Percentiles rank a stretch among this genome's conserved stretches.
Evolutionary conservation across 2,888 invertebrate genomes (phyloP).

Genomic region (Drosophila ezoana): DNA sequence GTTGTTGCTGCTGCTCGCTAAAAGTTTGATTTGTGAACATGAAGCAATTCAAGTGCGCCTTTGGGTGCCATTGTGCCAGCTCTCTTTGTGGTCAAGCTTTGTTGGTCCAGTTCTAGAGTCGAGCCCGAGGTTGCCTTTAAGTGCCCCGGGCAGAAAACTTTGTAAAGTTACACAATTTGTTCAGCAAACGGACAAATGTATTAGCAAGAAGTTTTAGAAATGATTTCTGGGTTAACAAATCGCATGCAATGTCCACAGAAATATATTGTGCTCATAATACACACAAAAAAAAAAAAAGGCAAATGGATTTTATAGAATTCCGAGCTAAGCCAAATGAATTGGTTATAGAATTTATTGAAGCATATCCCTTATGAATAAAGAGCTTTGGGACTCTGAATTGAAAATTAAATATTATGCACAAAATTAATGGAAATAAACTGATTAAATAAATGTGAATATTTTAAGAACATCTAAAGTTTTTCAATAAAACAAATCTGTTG

Average conservation of each 20-base stretch:
- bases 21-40: conserved; percentile 78
- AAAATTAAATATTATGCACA: conserved; percentile 13
- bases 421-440: conserved; percentile 12
- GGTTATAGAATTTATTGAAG: conserved; percentile 32
- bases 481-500: not conserved
- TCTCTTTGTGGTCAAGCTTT: conserved; percentile 72
- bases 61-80: conserved; percentile 72
- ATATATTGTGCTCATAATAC: not conserved
- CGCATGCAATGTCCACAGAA: conserved; percentile 21
- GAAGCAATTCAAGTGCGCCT: conserved; percentile 74
- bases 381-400: conserved; percentile 31
- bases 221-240: conserved; percentile 57
- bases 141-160: conserved; percentile 64
- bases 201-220: conserved; percentile 62
- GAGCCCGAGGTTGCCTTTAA: conserved; percentile 34
- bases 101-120: conserved; percentile 41
- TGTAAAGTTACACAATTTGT: conserved; percentile 62
- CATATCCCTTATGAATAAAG: conserved; percentile 16
- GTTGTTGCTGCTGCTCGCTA: conserved; percentile 2
- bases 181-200: conserved; percentile 69
- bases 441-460: not conserved
- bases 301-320: conserved; percentile 37
- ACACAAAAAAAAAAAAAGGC: conserved; percentile 9
- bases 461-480: not conserved
- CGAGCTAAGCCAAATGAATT: not conserved